Evolutionary conservation across 2,797 vertebrate genomes (phyloP).

Genomic region (Eospalax fontanierii): DNA sequence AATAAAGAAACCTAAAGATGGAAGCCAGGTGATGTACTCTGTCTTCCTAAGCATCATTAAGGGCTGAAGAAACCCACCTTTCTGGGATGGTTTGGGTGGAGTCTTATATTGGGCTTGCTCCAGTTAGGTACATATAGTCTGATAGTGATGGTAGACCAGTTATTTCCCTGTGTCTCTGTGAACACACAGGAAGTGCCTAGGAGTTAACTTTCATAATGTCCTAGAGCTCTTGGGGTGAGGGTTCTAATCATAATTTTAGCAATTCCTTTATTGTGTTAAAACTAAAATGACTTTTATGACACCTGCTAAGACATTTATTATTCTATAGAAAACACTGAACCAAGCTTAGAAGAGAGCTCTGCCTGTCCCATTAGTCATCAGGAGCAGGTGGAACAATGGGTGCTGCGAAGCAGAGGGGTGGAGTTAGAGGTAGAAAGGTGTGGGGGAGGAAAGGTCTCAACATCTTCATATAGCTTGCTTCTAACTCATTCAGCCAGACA

Average conservation of each 20-base stretch:
- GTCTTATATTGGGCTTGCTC: background rate
- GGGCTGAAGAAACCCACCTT: background rate
- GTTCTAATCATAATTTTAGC: background rate
- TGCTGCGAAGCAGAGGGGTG: background rate
- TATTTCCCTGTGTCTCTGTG: background rate
- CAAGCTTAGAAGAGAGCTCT: background rate
- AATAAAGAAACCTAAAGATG: background rate
- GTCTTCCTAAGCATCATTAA: background rate
- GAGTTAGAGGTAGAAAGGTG: background rate
- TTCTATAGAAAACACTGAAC: background rate
- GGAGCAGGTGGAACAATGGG: background rate
- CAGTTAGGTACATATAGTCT: background rate
- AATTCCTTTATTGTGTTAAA: background rate
- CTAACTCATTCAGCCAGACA: background rate
- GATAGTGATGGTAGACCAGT: background rate
- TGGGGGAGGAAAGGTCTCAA: background rate
- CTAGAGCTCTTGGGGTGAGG: background rate
- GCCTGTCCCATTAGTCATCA: background rate
- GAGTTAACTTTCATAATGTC: conserved; percentile 1
- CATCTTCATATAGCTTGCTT: background rate
- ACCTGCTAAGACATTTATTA: background rate
- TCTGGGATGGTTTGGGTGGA: background rate
- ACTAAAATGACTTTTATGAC: background rate
- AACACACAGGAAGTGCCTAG: background rate
- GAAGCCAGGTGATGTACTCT: background rate